Evolutionary conservation across 2,113 vertebrate genomes (phyloP).

Genomic region (Chaetorhynchus papuensis): DNA sequence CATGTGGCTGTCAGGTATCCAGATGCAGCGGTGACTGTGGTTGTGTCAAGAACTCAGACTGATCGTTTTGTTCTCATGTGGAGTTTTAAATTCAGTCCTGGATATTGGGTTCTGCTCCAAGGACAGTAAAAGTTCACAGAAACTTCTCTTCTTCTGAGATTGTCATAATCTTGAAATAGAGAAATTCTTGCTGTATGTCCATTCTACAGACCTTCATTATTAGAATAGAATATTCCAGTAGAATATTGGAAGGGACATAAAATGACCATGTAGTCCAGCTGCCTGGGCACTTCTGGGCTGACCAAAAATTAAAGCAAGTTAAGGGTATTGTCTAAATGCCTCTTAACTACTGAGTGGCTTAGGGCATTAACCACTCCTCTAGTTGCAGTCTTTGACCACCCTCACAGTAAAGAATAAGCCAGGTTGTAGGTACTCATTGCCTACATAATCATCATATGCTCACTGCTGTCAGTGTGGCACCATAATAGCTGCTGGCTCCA

Average conservation of each 20-base stretch:
- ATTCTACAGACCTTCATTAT: background rate
- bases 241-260: background rate
- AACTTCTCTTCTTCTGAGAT: background rate
- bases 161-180: background rate
- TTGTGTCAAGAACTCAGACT: background rate
- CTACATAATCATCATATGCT: background rate
- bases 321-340: background rate
- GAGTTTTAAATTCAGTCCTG: background rate
- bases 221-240: background rate
- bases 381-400: background rate
- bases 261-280: background rate
- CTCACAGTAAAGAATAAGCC: background rate
- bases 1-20: background rate
- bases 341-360: background rate
- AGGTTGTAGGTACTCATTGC: background rate
- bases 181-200: background rate
- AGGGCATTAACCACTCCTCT: background rate
- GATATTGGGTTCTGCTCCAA: background rate
- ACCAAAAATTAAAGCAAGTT: background rate
- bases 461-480: background rate
- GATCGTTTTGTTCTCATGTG: background rate
- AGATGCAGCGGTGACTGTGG: fast-evolving
- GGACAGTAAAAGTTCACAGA: background rate
- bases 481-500: background rate
- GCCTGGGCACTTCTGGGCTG: background rate